Base-by-base conservation (phyloP, 2,113 vertebrate species). In the Thomomys bottae region DNA sequence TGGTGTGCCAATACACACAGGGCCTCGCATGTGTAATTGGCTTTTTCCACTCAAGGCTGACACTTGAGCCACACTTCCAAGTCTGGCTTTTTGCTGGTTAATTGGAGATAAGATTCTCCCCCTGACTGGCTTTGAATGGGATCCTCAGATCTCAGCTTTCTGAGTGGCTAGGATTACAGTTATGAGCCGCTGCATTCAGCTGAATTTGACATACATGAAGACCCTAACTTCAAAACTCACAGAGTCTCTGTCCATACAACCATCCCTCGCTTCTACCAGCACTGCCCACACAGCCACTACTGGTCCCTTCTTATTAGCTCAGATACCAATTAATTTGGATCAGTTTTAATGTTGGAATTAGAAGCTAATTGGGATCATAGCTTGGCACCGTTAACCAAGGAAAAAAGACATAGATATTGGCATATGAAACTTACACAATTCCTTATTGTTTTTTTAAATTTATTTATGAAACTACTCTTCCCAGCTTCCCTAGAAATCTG, bases 291-390 rank as follows among this genome's bases (percentile, higher is more conserved):
- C 1, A 92, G 78, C 83, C 84, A 63, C 76, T 30, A 28, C 8
- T 54, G 57, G 14, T 42, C 2, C 28, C 54, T 70, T 77, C 70
- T 38, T 71, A 10, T 77, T 88, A 92, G 76, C 34, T 88, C 80
- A 88, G 83, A 83, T 28, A 45, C 9, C 80, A 36, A 18, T 21
- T 91, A 68, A 76, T 57, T 82, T 81, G 34, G 26, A 14, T 38
- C 49, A 68, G 21, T 32, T 66, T 40, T 36, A 70, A 87, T 75
- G 54, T 80, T 67, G 89, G 81, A 71, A 40, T 84, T 93, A 87
- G 49, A 81, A 90, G 66, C 49, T 95, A 91, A 95, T 79, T 93
- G 85, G 84, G 82, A 91, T 91, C 68, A 59, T 73, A 90, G 76
- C 67, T 89, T 84, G 49, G 30, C 20, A 91, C 64, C 64, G 84